Conservation (phyloP, 2,113 vertebrate species). For the Piaya cayana region DNA sequence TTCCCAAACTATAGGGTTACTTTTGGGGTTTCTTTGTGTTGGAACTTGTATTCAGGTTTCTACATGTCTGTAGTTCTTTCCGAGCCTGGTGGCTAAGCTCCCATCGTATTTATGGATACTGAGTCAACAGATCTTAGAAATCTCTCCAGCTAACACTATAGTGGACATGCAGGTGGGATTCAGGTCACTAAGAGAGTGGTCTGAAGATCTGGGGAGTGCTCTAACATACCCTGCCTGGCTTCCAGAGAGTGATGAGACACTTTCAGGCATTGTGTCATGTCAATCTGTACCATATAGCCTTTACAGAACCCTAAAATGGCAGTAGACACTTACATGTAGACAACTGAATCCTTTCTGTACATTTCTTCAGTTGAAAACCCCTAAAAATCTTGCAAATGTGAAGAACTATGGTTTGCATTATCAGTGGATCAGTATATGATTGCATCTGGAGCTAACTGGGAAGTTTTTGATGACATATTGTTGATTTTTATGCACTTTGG, state of each 20-base stretch:
- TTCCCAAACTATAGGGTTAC: too few species aligned
- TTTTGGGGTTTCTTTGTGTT: too few species aligned
- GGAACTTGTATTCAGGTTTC: neutral
- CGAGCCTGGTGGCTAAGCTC: neutral
- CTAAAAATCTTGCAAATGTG: neutral
- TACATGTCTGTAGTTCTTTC: neutral
- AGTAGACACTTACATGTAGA: neutral
- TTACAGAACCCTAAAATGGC: neutral
- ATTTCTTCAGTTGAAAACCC: neutral
- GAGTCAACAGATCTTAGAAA: neutral
- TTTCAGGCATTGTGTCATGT: neutral
- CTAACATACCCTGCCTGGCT: neutral
- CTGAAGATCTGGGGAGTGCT: neutral
- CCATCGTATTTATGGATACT: rapidly evolving
- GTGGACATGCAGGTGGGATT: neutral
- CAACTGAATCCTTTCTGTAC: neutral
- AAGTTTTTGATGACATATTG: neutral
- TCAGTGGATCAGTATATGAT: neutral
- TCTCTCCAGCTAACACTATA: neutral
- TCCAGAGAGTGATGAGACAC: neutral
- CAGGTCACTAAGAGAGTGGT: neutral
- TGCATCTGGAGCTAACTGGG: neutral
- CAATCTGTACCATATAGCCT: neutral
- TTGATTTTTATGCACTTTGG: neutral
- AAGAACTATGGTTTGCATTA: neutral